These are phyloP conservation scores for Diorhabda carinulata DNA, from an alignment of 1,140 invertebrate species.

Conservation along the genomic window DNA sequence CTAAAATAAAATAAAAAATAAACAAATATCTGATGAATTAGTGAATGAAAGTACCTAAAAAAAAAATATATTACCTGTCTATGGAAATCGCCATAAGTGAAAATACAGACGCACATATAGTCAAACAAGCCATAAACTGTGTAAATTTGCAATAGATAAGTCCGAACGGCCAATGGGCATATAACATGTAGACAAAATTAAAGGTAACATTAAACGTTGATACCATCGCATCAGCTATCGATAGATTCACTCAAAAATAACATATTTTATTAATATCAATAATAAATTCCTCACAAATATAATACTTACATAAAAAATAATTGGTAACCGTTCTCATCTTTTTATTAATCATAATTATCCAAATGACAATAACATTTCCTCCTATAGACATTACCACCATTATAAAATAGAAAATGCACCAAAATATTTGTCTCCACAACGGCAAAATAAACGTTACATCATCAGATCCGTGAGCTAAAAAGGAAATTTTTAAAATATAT, in stretches of 20 bases:
- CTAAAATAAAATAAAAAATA: conserved; percentile 50
- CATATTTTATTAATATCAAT: no score
- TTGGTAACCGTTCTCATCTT: conserved; percentile 94
- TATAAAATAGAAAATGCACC: conserved; percentile 76
- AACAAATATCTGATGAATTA: no score
- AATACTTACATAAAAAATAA: conserved; percentile 77
- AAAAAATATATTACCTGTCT: conserved; percentile 70
- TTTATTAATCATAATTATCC: conserved; percentile 89
- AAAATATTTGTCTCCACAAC: conserved; percentile 80
- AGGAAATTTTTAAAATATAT: no score
- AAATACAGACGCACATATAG: conserved; percentile 89
- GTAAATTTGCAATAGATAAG: conserved; percentile 89
- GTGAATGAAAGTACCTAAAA: no score
- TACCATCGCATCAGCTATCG: conserved; percentile 90
- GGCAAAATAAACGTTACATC: conserved; percentile 65
- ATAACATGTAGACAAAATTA: conserved; percentile 90
- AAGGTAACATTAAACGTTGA: conserved; percentile 91
- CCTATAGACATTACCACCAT: conserved; percentile 91
- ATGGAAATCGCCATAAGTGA: conserved; percentile 95
- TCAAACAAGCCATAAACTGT: conserved; percentile 87
- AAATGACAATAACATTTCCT: conserved; percentile 91
- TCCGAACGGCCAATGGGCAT: conserved; percentile 91
- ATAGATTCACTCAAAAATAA: conserved; percentile 74
- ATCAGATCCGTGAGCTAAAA: conserved; percentile 20
- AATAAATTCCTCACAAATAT: no score